Conservation (phyloP, 64 coral and sea anemone genomes). For the Anthopleura sola region DNA sequence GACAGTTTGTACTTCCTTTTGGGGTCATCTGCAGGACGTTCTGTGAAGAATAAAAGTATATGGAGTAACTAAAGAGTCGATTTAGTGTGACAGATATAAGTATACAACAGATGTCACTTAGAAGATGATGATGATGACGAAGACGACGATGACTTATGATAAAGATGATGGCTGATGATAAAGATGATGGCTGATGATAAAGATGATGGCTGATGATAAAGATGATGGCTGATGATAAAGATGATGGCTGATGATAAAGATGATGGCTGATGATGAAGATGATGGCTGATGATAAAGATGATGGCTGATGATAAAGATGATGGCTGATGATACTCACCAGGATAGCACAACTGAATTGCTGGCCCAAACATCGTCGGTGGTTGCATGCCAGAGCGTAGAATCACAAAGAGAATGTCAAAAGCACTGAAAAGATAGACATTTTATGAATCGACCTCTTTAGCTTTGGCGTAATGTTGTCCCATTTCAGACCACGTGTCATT, state of each 20-base stretch:
- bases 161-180: no score
- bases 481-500: no score
- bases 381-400: slow-evolving; percentile 79
- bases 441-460: not conserved
- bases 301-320: not conserved
- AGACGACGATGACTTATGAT: no score
- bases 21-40: slow-evolving; percentile 59
- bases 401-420: slow-evolving; percentile 82
- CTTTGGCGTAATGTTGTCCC: not conserved
- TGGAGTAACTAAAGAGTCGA: no score
- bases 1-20: slow-evolving; percentile 67
- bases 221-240: no score
- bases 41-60: slow-evolving; percentile 2
- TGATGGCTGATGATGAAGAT: not conserved
- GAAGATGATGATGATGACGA: no score
- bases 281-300: not conserved
- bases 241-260: not conserved
- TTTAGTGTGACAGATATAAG: no score
- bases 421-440: slow-evolving; percentile 48
- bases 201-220: not conserved
- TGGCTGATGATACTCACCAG: slow-evolving; percentile 28
- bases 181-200: not conserved
- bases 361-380: slow-evolving; percentile 77
- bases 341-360: slow-evolving; percentile 71
- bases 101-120: no score